Percentiles rank a stretch among this genome's conserved stretches.
phyloP scores from a whole-genome alignment of 2,888 invertebrate species.

The Nowickia ferox region DNA sequence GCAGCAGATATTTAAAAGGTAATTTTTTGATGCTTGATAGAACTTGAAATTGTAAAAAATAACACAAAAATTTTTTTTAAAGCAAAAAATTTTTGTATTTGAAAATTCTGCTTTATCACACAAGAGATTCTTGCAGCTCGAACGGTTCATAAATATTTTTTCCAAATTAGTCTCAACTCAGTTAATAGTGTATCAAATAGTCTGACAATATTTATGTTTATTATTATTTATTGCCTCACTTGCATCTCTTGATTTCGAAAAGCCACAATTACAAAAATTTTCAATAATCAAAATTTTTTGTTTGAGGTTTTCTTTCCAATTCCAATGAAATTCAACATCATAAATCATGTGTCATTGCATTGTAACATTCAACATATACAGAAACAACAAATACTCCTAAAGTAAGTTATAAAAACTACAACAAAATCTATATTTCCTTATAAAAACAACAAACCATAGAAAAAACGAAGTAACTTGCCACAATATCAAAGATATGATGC shows the following conservation, averaged over 20 bases:
- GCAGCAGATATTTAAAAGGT: too few species aligned
- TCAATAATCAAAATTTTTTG: conserved; percentile 72
- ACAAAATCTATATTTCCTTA: conserved; percentile 20
- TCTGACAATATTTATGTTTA: neutral
- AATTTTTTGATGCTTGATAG: too few species aligned
- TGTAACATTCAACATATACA: conserved; percentile 53
- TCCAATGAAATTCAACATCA: conserved; percentile 66
- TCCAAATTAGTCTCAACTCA: too few species aligned
- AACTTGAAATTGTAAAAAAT: too few species aligned
- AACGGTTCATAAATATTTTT: neutral
- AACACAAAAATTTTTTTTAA: too few species aligned
- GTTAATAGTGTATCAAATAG: neutral
- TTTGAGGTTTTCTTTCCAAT: conserved; percentile 62
- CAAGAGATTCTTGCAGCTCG: too few species aligned
- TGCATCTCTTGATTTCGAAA: conserved; percentile 41
- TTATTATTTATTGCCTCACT: neutral
- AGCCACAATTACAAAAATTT: conserved; percentile 74
- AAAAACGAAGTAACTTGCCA: conserved; percentile 50
- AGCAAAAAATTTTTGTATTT: too few species aligned
- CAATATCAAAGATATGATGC: conserved; percentile 50
- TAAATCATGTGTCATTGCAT: conserved; percentile 74
- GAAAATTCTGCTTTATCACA: too few species aligned
- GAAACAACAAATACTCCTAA: conserved; percentile 30
- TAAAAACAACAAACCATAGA: conserved; percentile 33
- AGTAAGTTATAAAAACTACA: conserved; percentile 36